Conservation (phyloP, 2,797 vertebrate genomes). For the Astyanax mexicanus region DNA sequence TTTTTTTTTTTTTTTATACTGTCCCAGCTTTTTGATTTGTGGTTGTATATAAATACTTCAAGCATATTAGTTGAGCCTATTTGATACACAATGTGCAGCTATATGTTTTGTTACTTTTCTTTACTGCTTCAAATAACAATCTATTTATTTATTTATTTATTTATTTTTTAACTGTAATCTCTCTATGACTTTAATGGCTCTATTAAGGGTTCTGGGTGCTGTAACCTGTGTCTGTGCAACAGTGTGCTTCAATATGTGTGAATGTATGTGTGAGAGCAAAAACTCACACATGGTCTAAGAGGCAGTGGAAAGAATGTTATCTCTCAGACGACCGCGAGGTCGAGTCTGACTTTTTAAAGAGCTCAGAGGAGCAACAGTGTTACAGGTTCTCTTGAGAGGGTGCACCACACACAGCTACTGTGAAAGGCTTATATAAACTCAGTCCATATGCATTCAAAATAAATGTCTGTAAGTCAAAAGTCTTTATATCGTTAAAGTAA, state of each 20-base stretch:
- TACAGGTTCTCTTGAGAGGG: not conserved
- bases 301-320: constrained; percentile 61
- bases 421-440: not conserved
- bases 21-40: no score
- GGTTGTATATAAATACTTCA: no score
- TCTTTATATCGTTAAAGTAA: no score
- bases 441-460: not conserved
- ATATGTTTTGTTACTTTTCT: not conserved
- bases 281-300: constrained; percentile 26
- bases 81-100: not conserved
- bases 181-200: no score
- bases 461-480: no score
- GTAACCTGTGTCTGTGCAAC: not conserved
- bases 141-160: no score
- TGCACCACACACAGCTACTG: not conserved
- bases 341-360: constrained; percentile 33
- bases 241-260: not conserved
- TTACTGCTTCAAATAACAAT: not conserved
- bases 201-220: not conserved
- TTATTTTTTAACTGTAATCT: no score
- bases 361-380: constrained; percentile 28
- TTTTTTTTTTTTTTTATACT: no score
- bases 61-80: not conserved
- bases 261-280: not conserved
- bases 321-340: constrained; percentile 40